These are phyloP conservation scores for Endotricha flammealis DNA, from an alignment of 2,888 invertebrate genomes.

Conservation along the genomic window DNA sequence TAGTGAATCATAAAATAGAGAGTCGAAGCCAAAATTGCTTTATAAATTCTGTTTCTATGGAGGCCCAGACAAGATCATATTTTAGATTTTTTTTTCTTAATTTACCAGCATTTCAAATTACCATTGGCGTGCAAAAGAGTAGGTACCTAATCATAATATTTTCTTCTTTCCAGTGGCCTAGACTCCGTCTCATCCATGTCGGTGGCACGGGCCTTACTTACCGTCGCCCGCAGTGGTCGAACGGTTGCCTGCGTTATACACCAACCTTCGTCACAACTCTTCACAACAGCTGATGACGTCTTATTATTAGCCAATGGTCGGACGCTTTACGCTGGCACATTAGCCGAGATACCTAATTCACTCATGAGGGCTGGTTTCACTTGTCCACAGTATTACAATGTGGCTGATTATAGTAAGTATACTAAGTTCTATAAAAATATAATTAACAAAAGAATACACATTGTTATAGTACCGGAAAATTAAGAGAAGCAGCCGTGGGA, in stretches of 20 bases:
- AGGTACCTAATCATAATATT: no score
- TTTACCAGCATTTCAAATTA: no score
- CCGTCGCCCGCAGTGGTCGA: slow-evolving; percentile 80
- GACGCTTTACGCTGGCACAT: slow-evolving; percentile 83
- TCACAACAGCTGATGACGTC: slow-evolving; percentile 85
- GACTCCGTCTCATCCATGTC: slow-evolving; percentile 84
- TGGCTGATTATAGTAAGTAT: slow-evolving; percentile 85
- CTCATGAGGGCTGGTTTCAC: slow-evolving; percentile 78
- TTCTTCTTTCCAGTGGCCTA: slow-evolving; percentile 69
- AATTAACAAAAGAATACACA: no score
- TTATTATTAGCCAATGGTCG: slow-evolving; percentile 83
- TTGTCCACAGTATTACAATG: slow-evolving; percentile 88
- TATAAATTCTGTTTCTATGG: no score
- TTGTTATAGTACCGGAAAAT: no score
- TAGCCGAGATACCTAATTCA: slow-evolving; percentile 77
- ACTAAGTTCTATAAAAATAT: no score
- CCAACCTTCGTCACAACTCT: slow-evolving; percentile 87
- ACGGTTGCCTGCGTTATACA: slow-evolving; percentile 88
- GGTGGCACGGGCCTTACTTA: slow-evolving; percentile 78
- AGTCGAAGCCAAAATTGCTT: no score
- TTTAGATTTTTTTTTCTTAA: no score
- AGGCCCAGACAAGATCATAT: no score
- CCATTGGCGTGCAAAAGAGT: no score
- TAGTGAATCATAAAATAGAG: no score
- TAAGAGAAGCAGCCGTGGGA: no score